A percentile compares a stretch with the other conserved stretches of the same genome.
phyloP scores from a whole-genome alignment of 2,797 vertebrate genomes.

The Chrosomus eos region DNA sequence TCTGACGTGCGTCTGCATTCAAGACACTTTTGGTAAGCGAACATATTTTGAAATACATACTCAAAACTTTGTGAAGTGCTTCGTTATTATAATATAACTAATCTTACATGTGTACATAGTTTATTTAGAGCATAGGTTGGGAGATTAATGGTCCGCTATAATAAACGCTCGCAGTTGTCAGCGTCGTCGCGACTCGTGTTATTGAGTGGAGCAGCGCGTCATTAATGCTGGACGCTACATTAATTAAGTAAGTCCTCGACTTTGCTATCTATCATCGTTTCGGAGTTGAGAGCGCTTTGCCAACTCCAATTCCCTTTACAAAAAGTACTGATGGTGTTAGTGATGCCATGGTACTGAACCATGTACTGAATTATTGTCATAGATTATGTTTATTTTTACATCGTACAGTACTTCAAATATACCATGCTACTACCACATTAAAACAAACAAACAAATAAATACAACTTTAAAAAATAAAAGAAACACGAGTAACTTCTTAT shows the following conservation, averaged over 20 bases:
- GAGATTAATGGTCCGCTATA: constrained; percentile 3
- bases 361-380: background rate
- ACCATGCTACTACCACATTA: background rate
- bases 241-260: background rate
- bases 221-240: background rate
- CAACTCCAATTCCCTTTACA: background rate
- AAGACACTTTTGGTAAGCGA: constrained; percentile 38
- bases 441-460: background rate
- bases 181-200: background rate
- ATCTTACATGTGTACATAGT: background rate
- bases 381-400: too few relatives aligned
- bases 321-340: background rate
- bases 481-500: background rate
- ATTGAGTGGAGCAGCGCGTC: background rate
- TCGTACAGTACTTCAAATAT: too few relatives aligned
- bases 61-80: background rate
- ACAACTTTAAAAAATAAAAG: background rate
- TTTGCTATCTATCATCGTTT: background rate
- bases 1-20: background rate
- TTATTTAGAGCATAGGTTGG: background rate
- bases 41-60: background rate
- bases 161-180: constrained; percentile 1
- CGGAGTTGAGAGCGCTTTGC: background rate
- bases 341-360: background rate
- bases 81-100: background rate